phyloP scores from a whole-genome alignment of 2,797 vertebrate genomes.

The Mormyrops attenuatus region DNA sequence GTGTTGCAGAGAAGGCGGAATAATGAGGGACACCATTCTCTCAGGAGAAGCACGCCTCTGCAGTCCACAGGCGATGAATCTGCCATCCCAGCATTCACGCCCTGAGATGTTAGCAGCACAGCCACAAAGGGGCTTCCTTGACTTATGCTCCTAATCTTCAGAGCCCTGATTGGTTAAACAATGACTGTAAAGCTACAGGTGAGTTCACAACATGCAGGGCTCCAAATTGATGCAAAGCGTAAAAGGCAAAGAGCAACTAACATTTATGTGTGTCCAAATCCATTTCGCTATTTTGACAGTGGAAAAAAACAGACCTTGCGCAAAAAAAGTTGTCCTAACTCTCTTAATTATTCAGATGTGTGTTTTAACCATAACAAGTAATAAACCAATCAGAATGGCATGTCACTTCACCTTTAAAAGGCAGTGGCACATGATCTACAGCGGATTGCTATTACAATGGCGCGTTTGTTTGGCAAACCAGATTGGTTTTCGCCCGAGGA shows the following conservation, averaged over 20 bases:
- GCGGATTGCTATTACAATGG: too few species aligned
- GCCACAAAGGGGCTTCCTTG: not conserved
- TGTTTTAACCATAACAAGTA: not conserved
- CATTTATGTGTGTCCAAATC: not conserved
- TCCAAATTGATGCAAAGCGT: not conserved
- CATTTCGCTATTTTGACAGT: not conserved
- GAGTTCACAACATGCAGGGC: not conserved
- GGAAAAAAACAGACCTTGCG: not conserved
- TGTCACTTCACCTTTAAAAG: too few species aligned
- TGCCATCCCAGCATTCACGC: not conserved
- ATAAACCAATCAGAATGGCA: not conserved
- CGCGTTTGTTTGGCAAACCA: too few species aligned
- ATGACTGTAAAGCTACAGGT: not conserved
- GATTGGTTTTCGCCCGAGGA: too few species aligned
- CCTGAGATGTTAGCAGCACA: not conserved
- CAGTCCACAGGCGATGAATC: not conserved
- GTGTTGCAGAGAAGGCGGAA: not conserved
- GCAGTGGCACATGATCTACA: too few species aligned
- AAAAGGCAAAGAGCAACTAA: not conserved
- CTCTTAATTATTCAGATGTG: not conserved
- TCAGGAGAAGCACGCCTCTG: not conserved
- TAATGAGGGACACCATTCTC: not conserved
- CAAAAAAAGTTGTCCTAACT: not conserved
- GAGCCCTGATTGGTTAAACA: not conserved
- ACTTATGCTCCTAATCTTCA: not conserved